Conservation (phyloP, 35 echinoderm and acorn worm species). For the Ophiothrix spiculata region DNA sequence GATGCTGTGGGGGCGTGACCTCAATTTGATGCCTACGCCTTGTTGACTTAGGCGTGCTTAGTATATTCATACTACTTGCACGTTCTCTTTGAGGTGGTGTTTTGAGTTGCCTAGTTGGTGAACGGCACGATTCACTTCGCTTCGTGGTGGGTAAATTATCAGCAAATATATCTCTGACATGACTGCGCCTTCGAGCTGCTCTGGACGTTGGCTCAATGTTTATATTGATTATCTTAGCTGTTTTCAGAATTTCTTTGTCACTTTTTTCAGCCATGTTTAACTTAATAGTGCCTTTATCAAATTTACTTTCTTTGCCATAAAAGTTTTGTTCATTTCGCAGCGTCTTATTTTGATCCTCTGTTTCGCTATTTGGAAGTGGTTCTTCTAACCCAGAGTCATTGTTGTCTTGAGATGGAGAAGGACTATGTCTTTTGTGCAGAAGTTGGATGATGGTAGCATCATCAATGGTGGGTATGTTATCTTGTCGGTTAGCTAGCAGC, state of each 20-base stretch:
- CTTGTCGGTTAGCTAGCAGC: slow-evolving; percentile 38
- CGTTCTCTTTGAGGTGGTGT: background rate
- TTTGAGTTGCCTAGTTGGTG: background rate
- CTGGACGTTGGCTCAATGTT: background rate
- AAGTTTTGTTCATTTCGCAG: background rate
- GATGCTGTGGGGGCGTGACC: slow-evolving; percentile 27
- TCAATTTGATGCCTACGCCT: slow-evolving; percentile 13
- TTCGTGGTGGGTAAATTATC: background rate
- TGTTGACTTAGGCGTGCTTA: slow-evolving; percentile 43
- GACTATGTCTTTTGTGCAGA: background rate
- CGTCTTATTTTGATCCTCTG: background rate
- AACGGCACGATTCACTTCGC: slow-evolving; percentile 15
- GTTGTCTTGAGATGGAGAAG: background rate
- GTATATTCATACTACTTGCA: slow-evolving; percentile 43
- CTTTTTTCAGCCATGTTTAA: slow-evolving; percentile 27
- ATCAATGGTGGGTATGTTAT: slow-evolving; percentile 10
- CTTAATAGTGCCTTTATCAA: slow-evolving; percentile 49
- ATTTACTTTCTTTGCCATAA: slow-evolving; percentile 22
- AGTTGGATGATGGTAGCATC: slow-evolving; percentile 21
- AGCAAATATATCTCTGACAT: slow-evolving; percentile 54
- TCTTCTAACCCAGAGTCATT: background rate
- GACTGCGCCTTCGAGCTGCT: background rate
- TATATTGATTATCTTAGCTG: slow-evolving; percentile 27
- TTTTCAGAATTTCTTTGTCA: slow-evolving; percentile 10
- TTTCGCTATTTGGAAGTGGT: background rate